A percentile compares a stretch with the other conserved stretches of the same genome.
Conservation (phyloP, 2,888 invertebrate genomes). For the Epinotia brunnichana region DNA sequence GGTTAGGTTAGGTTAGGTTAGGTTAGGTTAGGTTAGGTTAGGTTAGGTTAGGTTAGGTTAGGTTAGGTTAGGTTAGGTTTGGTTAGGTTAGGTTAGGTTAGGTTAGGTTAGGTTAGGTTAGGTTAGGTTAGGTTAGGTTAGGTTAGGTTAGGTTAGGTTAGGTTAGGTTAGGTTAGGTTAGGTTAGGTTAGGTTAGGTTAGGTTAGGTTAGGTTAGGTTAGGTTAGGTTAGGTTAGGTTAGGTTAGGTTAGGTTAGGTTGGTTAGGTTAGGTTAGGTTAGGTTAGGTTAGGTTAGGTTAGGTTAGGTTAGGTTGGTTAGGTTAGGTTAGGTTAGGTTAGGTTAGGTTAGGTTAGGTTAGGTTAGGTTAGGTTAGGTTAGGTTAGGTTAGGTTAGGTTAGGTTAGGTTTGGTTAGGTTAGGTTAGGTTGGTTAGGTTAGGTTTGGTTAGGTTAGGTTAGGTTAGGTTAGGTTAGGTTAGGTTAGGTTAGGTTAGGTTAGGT, state of each 20-base stretch:
- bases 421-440: constrained; percentile 36
- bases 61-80: constrained; percentile 44
- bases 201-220: constrained; percentile 43
- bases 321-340: constrained; percentile 45
- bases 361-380: constrained; percentile 46
- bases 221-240: constrained; percentile 39
- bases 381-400: constrained; percentile 38
- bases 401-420: constrained; percentile 34
- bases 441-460: constrained; percentile 41
- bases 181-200: constrained; percentile 38
- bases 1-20: constrained; percentile 44
- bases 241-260: constrained; percentile 43
- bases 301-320: constrained; percentile 43
- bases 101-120: constrained; percentile 48
- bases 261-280: constrained; percentile 46
- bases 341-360: constrained; percentile 45
- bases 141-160: constrained; percentile 48
- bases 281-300: constrained; percentile 40
- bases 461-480: constrained; percentile 48
- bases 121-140: constrained; percentile 48
- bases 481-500: constrained; percentile 50
- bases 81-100: constrained; percentile 47
- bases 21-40: constrained; percentile 44
- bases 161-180: constrained; percentile 46
- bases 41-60: constrained; percentile 44